Base-by-base conservation (phyloP, 2,113 vertebrate genomes). In the Galeopterus variegatus region DNA sequence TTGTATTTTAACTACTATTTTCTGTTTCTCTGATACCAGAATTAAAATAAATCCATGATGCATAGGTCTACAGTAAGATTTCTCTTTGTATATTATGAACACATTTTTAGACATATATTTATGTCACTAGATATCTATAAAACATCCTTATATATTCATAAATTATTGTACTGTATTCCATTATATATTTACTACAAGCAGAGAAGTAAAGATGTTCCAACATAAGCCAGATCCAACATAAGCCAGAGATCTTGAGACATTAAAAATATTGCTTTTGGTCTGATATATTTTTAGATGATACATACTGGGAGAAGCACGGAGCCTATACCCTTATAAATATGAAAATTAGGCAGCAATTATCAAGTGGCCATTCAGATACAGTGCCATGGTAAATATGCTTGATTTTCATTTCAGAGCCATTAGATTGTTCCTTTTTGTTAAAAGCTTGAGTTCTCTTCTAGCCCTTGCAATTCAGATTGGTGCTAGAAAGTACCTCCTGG, bases 1-100 rank as follows among this genome's bases (percentile, higher is more conserved):
- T 93, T 70, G 7, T 91, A 62, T 79, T 96, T 81, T 94, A 76
- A n/a, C 33, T 58, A 79, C 18, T 76, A 90, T 82, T 92, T 96
- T 67, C 24, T 56, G 56, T 18, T 8, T 50, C 10, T 72, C 10
- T 69, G 8, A 92, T 79, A 81, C 9, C 8, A 77, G 48, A 85
- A 60, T 14, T 67, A 86, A 83, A 93, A 88, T 69, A 83, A 82
- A 52, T 73, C 14, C 9, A 56, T n/a, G 23, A 84, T 26, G 19
- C 54, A 56, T 52, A 54, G 31, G 26, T 65, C 21, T 58, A 58
- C 17, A 17, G 3, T 81, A 85, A 94, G 41, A 13, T 19, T 4
- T 31, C 9, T 93, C 7, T 90, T 91, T 45, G n/a, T 65, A 33
- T 86, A 73, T 82, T 91, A 62, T 67, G 23, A 75, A 58, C 1